Evolutionary conservation across 2,797 vertebrate species (phyloP).

Genomic region (Sebastes aleutianus): DNA sequence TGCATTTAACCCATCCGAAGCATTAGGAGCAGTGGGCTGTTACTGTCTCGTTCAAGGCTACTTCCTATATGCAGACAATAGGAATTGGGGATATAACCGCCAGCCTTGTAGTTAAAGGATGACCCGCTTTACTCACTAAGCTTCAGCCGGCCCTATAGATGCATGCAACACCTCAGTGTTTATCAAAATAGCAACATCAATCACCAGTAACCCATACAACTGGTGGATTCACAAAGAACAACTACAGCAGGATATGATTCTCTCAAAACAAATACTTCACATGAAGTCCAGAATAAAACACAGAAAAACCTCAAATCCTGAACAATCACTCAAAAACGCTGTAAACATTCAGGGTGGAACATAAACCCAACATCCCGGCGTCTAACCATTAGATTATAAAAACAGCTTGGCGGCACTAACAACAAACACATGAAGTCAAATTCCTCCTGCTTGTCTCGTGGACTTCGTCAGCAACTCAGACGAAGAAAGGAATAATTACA

Average conservation of each 20-base stretch:
- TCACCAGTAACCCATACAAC: neutral
- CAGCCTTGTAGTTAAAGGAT: no score
- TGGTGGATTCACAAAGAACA: neutral
- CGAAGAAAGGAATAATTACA: conserved; percentile 32
- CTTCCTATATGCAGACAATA: no score
- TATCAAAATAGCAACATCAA: neutral
- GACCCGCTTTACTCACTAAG: neutral
- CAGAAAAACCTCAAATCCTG: conserved; percentile 19
- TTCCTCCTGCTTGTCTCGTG: conserved; percentile 30
- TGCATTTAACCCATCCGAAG: no score
- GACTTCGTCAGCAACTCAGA: conserved; percentile 22
- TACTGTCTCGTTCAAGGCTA: no score
- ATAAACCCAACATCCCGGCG: conserved; percentile 40
- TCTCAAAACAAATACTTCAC: conserved; percentile 8
- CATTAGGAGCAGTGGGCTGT: no score
- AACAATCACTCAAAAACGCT: conserved; percentile 12
- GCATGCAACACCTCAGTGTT: neutral
- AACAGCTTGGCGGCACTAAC: conserved; percentile 59
- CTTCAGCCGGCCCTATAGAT: neutral
- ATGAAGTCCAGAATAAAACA: neutral
- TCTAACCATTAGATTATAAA: conserved; percentile 52
- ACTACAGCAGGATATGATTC: neutral
- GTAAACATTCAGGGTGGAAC: conserved; percentile 65
- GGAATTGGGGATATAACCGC: no score
- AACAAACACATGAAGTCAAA: conserved; percentile 71